Percentiles rank a stretch among this genome's conserved stretches.
These are phyloP conservation scores for Netelia fuscicornis DNA, from an alignment of 2,888 invertebrate genomes.

Conservation along the genomic window DNA sequence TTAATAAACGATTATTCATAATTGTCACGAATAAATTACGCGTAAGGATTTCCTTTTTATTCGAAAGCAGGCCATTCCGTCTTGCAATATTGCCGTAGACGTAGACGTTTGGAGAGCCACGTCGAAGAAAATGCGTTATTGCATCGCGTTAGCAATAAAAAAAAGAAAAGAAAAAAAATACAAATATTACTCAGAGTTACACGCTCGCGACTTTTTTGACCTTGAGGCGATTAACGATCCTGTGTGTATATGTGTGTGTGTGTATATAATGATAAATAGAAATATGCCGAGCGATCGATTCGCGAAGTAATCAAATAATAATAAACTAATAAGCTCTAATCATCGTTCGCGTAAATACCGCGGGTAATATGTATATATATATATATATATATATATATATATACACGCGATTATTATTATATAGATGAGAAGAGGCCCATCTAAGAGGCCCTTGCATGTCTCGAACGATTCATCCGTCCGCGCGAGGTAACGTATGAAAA, in stretches of 20 bases:
- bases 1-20: too few relatives aligned
- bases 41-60: too few relatives aligned
- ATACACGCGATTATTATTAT: conserved; percentile 39
- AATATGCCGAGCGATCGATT: conserved; percentile 34
- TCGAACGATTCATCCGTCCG: conserved; percentile 11
- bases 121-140: not conserved
- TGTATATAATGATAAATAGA: not conserved
- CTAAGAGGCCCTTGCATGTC: conserved; percentile 37
- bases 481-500: not conserved
- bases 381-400: not conserved
- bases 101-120: too few relatives aligned
- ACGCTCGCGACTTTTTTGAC: conserved; percentile 3
- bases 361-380: not conserved
- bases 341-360: conserved; percentile 29
- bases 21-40: too few relatives aligned
- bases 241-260: not conserved
- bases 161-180: not conserved
- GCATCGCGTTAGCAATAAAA: not conserved
- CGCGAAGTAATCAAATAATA: conserved; percentile 54
- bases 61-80: too few relatives aligned
- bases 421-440: conserved; percentile 35
- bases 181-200: not conserved
- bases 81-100: too few relatives aligned
- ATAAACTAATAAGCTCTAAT: conserved; percentile 50
- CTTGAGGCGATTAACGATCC: conserved; percentile 5